Base-by-base conservation (phyloP, 2,113 vertebrate species). In the Daphoenositta chrysoptera region DNA sequence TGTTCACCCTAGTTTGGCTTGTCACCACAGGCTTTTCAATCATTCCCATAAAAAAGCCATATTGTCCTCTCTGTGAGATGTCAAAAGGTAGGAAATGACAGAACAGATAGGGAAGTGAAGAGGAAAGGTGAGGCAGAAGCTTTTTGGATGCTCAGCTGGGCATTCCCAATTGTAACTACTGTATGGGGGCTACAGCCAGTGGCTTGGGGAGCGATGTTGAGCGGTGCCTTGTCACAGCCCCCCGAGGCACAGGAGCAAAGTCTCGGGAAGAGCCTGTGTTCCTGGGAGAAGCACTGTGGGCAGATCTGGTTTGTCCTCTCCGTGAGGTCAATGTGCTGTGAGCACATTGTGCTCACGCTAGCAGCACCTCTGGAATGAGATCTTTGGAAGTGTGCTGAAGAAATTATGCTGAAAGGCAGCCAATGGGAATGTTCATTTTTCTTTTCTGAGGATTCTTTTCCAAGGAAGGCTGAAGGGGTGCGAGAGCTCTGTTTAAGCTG, bases 201-300 rank as follows among this genome's bases (percentile, higher is more conserved):
- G n/a, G 3, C 37, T 68, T 33, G 68, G 42, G 50, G 3, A 2
- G 63, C 2, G 31, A 5, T 0, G 2, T 37, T 1, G 3, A 37
- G 11, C 0, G 2, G 21, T 58, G 42, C 57, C 35, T 27, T 9
- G 19, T 33, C 44, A 4, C 1, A 0, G 37, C 7, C 26, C 11
- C 28, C 42, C 0, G 23, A 26, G 33, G 20, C 48, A 37, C 18
- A 1, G 0, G 4, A 69, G 56, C 50, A 21, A 39, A 9, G 27
- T 18, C 40, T 27, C 0, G 0, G 39, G 35, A 37, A 47, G 12
- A 47, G 40, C 35, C 48, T 0, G 0, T 4, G 22, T 12, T 8
- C 10, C 37, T 18, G 48, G 28, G 42, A 44, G 50, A 47, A 57
- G 42, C 1, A 1, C 1, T 1, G 5, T 13, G 3, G 2, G 54